phyloP scores from a whole-genome alignment of 2,113 vertebrate genomes.

The Chaenogobius annularis region DNA sequence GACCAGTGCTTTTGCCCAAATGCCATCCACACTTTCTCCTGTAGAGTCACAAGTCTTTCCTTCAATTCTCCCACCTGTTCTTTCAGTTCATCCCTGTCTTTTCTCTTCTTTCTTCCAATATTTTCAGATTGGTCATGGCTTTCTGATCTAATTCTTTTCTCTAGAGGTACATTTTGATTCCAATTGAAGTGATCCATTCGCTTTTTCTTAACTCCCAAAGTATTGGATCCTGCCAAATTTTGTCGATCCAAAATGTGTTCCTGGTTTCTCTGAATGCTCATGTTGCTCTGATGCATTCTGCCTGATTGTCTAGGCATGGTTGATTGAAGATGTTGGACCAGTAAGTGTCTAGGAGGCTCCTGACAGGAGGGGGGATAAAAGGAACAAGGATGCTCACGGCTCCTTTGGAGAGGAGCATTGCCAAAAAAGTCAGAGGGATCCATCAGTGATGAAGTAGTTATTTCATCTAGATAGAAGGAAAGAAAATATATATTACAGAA shows the following conservation, averaged over 20 bases:
- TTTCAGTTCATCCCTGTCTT: conserved; percentile 76
- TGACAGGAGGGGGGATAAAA: conserved; percentile 53
- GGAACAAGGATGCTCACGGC: conserved; percentile 56
- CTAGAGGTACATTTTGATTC: conserved; percentile 62
- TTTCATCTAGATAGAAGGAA: not conserved
- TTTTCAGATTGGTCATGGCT: conserved; percentile 36
- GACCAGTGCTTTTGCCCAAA: conserved; percentile 70
- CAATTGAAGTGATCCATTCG: conserved; percentile 43
- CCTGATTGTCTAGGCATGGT: conserved; percentile 52
- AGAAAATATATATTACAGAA: not conserved
- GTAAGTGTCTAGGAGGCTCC: conserved; percentile 58
- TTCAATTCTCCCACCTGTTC: conserved; percentile 78
- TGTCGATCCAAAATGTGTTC: conserved; percentile 44
- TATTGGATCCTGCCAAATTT: conserved; percentile 35
- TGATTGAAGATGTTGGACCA: conserved; percentile 76
- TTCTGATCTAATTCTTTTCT: conserved; percentile 74
- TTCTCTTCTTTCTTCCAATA: conserved; percentile 57
- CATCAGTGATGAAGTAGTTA: conserved; percentile 55
- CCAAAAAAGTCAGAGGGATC: conserved; percentile 75
- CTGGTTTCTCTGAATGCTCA: conserved; percentile 35
- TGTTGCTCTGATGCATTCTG: conserved; percentile 46
- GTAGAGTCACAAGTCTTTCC: conserved; percentile 75
- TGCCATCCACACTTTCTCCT: conserved; percentile 77
- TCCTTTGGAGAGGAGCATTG: conserved; percentile 63
- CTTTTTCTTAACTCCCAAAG: conserved; percentile 53